phyloP scores from a whole-genome alignment of 2,888 invertebrate genomes.

The Cataglyphis albicans region DNA sequence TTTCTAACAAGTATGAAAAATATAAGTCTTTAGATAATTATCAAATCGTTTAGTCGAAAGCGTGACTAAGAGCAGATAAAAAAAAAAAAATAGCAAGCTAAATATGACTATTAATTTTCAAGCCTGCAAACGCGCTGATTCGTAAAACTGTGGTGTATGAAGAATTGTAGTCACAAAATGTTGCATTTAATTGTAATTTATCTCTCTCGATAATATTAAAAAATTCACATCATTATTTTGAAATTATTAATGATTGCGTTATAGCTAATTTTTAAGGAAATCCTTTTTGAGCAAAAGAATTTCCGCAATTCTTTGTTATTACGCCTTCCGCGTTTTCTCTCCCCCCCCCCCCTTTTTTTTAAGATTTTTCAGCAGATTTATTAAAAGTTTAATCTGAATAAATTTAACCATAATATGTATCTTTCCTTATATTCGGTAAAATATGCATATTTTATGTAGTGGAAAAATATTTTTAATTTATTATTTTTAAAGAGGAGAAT shows the following conservation, averaged over 20 bases:
- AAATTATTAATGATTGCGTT: conserved; percentile 16
- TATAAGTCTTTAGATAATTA: conserved; percentile 13
- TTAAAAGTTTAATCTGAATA: background rate
- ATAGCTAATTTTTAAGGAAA: background rate
- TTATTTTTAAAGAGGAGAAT: background rate
- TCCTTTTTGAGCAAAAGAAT: background rate
- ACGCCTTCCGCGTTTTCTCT: background rate
- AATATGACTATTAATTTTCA: conserved; percentile 36
- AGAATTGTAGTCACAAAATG: background rate
- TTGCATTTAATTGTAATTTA: conserved; percentile 10
- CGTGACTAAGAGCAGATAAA: conserved; percentile 25
- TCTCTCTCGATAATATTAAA: background rate
- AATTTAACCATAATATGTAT: background rate
- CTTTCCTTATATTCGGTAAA: background rate
- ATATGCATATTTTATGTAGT: background rate
- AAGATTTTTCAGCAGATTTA: background rate
- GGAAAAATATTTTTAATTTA: background rate
- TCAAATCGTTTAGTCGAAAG: conserved; percentile 39
- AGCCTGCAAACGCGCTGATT: background rate
- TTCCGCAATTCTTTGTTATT: background rate
- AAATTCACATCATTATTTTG: background rate
- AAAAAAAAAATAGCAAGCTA: conserved; percentile 28
- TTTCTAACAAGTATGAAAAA: conserved; percentile 23
- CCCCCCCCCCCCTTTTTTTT: background rate
- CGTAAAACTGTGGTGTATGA: background rate